Evolutionary conservation across 2,797 vertebrate species (phyloP), one percentile per base, ranked within the genome.

Genomic region (Danio choprae): DNA sequence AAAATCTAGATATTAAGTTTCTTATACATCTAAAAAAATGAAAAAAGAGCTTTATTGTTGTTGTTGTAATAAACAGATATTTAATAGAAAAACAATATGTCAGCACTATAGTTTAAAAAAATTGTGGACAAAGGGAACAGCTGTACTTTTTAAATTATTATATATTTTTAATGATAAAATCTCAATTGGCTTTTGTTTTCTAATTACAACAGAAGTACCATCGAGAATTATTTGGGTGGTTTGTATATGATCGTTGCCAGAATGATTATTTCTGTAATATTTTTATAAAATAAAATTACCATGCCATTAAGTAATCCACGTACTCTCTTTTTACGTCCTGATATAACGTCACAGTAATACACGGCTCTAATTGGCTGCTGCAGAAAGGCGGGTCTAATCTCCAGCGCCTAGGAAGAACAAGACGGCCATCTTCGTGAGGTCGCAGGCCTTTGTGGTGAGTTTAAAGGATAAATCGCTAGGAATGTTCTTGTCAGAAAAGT

Each of bases 361-460:
- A 10, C 4, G 6, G 16, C 16, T 38, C 1, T 38, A 63, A 77
- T 68, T 68, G 48, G 62, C 53, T 60, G 46, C 40, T 64, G 51
- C 48, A 20, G 53, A 43, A 62, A 59, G 70, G 81, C 71, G 64
- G 65, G 55, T 29, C 64, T 74, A 51, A 6, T 64, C 15, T 13
- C 7, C 36, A 73, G 12, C 11, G 22, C 60, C 56, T 6, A 79
- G 80, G 89, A 88, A 86, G 87, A 80, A 75, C 74, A 85, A 77
- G 73, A 62, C 88, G 55, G 92, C 91, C 92, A 94, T 93, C 74
- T 92, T 90, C 87, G 87, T 93, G 88, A 93, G 92, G 93, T 93
- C 90, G 67, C 82, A 85, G 73, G 72, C 84, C 48, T 79, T 74
- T 56, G 82, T 64, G 75, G 85, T 84, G 81, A 79, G 88, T 87